Percentiles rank a stretch among this genome's conserved stretches.
Conservation (phyloP, 2,113 vertebrate genomes). For the Gymnarchus niloticus region DNA sequence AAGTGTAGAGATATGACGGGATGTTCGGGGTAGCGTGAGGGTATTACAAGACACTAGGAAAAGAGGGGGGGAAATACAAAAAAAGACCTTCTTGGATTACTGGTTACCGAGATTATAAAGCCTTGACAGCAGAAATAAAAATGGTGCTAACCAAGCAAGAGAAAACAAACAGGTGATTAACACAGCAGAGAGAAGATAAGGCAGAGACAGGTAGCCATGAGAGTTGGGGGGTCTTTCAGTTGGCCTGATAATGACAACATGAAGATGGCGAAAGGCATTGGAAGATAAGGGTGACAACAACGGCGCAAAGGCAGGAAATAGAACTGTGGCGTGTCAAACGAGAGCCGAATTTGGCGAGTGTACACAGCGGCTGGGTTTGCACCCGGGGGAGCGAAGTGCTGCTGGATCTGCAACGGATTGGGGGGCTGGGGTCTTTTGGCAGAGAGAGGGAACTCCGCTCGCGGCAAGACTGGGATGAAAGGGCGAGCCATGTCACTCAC, state of each 20-base stretch:
- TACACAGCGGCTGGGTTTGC: conserved; percentile 39
- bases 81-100: background rate
- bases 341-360: background rate
- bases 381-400: conserved; percentile 54
- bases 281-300: background rate
- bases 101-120: background rate
- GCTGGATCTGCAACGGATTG: conserved; percentile 51
- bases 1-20: background rate
- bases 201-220: background rate
- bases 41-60: background rate
- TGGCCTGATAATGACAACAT: too few relatives aligned
- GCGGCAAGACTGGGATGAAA: conserved; percentile 68
- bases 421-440: conserved; percentile 45
- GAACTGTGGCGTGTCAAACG: background rate
- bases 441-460: conserved; percentile 57
- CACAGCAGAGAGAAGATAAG: background rate
- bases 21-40: background rate
- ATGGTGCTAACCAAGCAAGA: background rate
- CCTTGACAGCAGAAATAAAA: background rate
- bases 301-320: background rate
- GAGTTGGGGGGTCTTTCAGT: background rate
- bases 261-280: background rate
- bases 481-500: conserved; percentile 68
- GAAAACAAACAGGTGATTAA: background rate
- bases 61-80: background rate